Evolutionary conservation across 1,140 invertebrate species (phyloP).

Genomic region (Pseudomyrmex gracilis): DNA sequence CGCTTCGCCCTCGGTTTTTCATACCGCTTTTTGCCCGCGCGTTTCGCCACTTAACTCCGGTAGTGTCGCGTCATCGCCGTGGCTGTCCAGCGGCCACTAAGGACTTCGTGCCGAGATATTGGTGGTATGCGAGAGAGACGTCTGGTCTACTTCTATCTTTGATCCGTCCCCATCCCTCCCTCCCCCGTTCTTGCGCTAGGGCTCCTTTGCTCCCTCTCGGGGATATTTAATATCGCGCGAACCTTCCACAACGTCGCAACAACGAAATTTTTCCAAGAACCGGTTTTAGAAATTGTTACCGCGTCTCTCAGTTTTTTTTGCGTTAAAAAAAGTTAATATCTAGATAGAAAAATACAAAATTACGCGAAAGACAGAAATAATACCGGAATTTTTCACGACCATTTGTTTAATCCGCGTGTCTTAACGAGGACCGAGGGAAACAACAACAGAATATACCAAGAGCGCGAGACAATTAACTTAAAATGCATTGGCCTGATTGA

Average conservation of each 20-base stretch:
- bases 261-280: conserved; percentile 3
- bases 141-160: conserved; percentile 49
- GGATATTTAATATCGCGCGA: conserved; percentile 32
- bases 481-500: conserved; percentile 76
- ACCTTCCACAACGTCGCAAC: neutral
- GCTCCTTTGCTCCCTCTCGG: neutral
- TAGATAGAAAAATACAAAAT: neutral
- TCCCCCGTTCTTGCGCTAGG: conserved; percentile 51
- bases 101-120: conserved; percentile 69
- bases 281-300: neutral
- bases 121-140: conserved; percentile 69
- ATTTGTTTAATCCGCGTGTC: conserved; percentile 5
- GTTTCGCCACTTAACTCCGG: conserved; percentile 85
- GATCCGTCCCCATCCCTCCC: conserved; percentile 64
- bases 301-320: no score
- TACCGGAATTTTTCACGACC: neutral
- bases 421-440: conserved; percentile 50
- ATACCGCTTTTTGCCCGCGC: conserved; percentile 80
- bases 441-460: conserved; percentile 69
- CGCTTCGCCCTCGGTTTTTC: conserved; percentile 81
- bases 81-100: conserved; percentile 70
- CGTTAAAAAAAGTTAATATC: no score
- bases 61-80: conserved; percentile 84
- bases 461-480: conserved; percentile 78
- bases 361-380: neutral